Base-by-base conservation (phyloP, 2,797 vertebrate species). In the Phrynocephalus guinanensis region DNA sequence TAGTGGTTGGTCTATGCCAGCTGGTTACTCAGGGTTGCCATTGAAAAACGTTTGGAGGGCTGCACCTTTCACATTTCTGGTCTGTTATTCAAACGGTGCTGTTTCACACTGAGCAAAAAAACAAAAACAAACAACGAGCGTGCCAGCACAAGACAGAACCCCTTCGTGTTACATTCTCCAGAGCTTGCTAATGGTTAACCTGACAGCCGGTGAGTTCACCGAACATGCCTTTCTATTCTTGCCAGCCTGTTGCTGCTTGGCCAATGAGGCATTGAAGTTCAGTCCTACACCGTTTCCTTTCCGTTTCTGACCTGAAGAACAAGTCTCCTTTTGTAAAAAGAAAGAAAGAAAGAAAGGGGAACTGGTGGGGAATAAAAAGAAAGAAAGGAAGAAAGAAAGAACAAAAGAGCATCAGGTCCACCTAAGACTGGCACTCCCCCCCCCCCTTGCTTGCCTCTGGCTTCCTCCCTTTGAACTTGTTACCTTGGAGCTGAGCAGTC, bases 401-500 rank as follows among this genome's bases (percentile, higher is more conserved):
- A 13, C 11, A 13, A 56, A 13, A 9, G 52, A 56, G 0, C 33
- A 85, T 83, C 86, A n/a, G 6, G 92, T 77, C 93, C 91, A 87
- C 2, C 66, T 38, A 0, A 87, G 86, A 11, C 76, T 33, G 94
- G 79, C 87, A 90, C 71, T 33, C 2, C 91, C 94, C 73, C 92
- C 94, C 73, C 91, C 95, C 92, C 93, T 11, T 24, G 82, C 63
- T 38, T 79, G 82, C 91, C 52, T n/a, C 63, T 24, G 91, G 89
- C 92, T 92, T 95, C 96, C 95, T 95, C 95, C 95, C 89, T 93
- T 82, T 93, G 93, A 95, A 95, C 94, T 95, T 95, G 95, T 95
- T 96, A 93, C 95, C 96, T 95, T 95, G 96, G 95, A 96, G 95
- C 95, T 67, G 92, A 94, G 84, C 92, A 93, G 94, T 94, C 95